Conservation (phyloP, 2,113 vertebrate genomes). For the Thinocorus orbignyianus region DNA sequence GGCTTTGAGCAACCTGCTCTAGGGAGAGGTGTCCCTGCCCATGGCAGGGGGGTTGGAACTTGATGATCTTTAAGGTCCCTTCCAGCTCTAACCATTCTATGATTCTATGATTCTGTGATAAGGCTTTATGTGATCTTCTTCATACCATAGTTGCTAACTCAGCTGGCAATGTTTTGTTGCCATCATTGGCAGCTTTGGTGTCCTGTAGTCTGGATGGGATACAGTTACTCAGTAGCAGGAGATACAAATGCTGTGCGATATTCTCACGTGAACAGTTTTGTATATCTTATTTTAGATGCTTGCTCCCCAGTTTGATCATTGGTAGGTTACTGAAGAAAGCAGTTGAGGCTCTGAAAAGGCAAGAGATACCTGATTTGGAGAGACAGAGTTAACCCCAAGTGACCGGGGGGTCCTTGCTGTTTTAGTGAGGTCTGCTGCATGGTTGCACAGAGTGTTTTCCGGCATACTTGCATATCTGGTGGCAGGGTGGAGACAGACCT, state of each 20-base stretch:
- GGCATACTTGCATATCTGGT: not conserved
- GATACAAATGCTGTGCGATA: not conserved
- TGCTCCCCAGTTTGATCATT: not conserved
- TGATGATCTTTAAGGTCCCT: too few relatives aligned
- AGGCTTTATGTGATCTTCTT: not conserved
- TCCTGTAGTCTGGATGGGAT: not conserved
- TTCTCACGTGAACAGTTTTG: not conserved
- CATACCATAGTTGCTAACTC: not conserved
- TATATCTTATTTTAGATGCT: not conserved
- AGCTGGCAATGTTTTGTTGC: not conserved
- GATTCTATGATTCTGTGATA: too few relatives aligned
- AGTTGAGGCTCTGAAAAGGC: not conserved
- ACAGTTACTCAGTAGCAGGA: not conserved
- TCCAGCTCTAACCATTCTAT: too few relatives aligned
- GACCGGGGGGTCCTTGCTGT: not conserved
- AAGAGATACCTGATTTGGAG: not conserved
- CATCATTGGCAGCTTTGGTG: not conserved
- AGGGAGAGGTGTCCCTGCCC: too few relatives aligned
- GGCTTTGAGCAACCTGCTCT: too few relatives aligned
- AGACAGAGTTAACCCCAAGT: not conserved
- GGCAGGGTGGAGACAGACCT: not conserved
- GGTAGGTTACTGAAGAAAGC: not conserved
- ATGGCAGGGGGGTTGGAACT: too few relatives aligned
- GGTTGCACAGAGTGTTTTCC: not conserved
- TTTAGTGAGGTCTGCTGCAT: not conserved